These are phyloP conservation scores for Cyclargus thomasi DNA, from an alignment of 1,140 invertebrate species.

Conservation along the genomic window DNA sequence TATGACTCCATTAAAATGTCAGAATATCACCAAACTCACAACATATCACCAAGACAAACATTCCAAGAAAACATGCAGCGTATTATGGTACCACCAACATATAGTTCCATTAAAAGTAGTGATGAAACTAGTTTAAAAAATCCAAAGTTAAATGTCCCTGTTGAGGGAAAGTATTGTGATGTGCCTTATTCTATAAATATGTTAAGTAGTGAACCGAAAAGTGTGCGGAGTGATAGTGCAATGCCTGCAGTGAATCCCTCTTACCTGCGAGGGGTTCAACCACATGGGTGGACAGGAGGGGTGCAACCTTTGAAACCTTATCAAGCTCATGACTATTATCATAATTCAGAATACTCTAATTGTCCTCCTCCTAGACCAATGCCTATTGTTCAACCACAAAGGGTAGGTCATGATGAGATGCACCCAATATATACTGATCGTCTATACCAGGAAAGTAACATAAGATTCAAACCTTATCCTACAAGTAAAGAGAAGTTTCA, in stretches of 20 bases:
- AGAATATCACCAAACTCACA: constrained; percentile 55
- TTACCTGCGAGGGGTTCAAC: constrained; percentile 35
- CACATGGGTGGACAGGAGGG: constrained; percentile 51
- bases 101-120: constrained; percentile 49
- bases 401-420: constrained; percentile 43
- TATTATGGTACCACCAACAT: constrained; percentile 62
- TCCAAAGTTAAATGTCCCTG: constrained; percentile 46
- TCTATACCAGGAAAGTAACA: constrained; percentile 54
- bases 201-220: constrained; percentile 55
- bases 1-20: constrained; percentile 49
- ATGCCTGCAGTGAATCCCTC: constrained; percentile 46
- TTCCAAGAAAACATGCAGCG: constrained; percentile 74
- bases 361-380: constrained; percentile 46
- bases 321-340: constrained; percentile 52
- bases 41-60: constrained; percentile 73
- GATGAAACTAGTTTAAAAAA: constrained; percentile 54
- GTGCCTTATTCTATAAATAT: constrained; percentile 66
- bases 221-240: constrained; percentile 50
- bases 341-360: constrained; percentile 55
- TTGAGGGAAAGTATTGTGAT: constrained; percentile 65
- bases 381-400: constrained; percentile 42
- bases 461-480: constrained; percentile 65
- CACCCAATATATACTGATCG: constrained; percentile 47
- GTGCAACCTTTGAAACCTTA: constrained; percentile 44
- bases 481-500: constrained; percentile 51